Percentiles rank a stretch among this genome's conserved stretches.
These are phyloP conservation scores for Margarornis squamiger DNA, from an alignment of 2,797 vertebrate species.

Conservation along the genomic window DNA sequence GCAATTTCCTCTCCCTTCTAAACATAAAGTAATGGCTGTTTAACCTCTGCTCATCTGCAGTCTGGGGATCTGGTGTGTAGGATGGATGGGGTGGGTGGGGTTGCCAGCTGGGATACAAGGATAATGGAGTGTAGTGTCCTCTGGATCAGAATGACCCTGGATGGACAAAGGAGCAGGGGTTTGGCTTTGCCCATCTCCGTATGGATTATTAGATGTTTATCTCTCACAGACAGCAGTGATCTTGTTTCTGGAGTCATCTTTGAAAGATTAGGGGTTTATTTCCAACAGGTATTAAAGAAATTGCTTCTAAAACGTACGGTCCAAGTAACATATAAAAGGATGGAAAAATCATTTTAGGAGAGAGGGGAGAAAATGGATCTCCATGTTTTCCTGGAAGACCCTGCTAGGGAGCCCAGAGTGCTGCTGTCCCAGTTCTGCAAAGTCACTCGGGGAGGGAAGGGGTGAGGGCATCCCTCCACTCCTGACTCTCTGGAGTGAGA, in stretches of 20 bases:
- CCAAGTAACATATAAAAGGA: neutral
- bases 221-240: neutral
- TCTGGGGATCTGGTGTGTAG: neutral
- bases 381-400: neutral
- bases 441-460: fast-evolving
- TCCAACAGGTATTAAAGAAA: neutral
- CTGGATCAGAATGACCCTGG: neutral
- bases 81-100: neutral
- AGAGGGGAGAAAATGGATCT: neutral
- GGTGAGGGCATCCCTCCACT: neutral
- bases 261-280: neutral
- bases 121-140: neutral
- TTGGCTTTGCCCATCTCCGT: neutral
- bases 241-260: neutral
- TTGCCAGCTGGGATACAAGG: neutral
- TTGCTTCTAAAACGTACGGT: fast-evolving
- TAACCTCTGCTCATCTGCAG: neutral
- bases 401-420: fast-evolving
- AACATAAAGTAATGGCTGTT: neutral
- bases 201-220: fast-evolving
- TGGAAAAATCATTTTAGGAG: neutral
- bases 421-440: fast-evolving
- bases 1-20: neutral
- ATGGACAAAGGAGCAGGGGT: neutral
- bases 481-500: fast-evolving